Percentiles rank a stretch among this genome's conserved stretches.
Evolutionary conservation across 2,797 vertebrate genomes (phyloP).

Genomic region (Sebastes flavidus): DNA sequence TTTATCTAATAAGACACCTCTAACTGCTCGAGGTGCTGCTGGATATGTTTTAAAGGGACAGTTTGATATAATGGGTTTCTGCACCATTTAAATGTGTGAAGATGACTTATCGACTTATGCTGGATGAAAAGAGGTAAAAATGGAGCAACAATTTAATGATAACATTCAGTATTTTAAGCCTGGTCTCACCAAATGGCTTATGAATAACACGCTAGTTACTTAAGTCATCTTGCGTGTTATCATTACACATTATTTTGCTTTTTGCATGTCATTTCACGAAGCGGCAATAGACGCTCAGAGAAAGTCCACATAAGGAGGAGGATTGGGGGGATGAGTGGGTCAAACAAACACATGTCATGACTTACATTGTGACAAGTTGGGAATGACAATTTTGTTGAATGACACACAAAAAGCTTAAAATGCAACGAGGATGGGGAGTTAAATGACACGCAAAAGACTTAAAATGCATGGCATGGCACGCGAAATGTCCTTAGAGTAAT

Average conservation of each 20-base stretch:
- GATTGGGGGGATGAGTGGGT: too few relatives aligned
- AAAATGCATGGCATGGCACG: neutral
- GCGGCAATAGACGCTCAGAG: neutral
- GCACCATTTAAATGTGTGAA: conserved; percentile 9
- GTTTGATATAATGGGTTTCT: neutral
- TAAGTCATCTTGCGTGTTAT: neutral
- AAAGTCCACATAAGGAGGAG: neutral
- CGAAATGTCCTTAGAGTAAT: neutral
- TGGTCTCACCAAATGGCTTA: neutral
- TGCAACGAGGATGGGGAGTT: neutral
- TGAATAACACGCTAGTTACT: neutral
- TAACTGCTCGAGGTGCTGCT: neutral
- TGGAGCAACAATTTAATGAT: neutral
- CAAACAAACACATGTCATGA: neutral
- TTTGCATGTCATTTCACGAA: neutral
- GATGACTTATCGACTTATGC: neutral
- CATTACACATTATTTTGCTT: neutral
- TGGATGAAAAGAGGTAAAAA: neutral
- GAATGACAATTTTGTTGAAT: neutral
- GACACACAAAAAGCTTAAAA: too few relatives aligned
- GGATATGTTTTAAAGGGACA: neutral
- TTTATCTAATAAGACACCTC: neutral
- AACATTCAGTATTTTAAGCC: neutral
- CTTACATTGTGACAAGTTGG: neutral
- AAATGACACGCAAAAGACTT: neutral